Base-by-base conservation (phyloP, 2,113 vertebrate genomes). In the Tauraco erythrolophus region DNA sequence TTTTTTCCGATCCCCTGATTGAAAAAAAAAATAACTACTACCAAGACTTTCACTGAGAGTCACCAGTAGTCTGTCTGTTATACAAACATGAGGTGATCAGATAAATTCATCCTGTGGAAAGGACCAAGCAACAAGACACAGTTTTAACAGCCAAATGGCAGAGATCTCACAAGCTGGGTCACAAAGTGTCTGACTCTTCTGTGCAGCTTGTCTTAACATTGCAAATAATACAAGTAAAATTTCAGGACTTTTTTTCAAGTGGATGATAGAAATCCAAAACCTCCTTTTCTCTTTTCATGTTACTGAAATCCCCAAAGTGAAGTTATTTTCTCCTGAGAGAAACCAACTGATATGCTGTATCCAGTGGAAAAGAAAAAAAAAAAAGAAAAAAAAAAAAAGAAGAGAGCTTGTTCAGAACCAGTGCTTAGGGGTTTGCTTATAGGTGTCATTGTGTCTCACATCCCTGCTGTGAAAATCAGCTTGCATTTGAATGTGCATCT, bases 401-500 rank as follows among this genome's bases (percentile, higher is more conserved):
- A 22, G 46, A 25, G 28, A 18, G 8, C 95, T 95, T 96, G 94
- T 97, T 98, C 96, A 89, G 89, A 97, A 80, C 69, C 28, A 60
- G 94, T 90, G 92, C 84, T 97, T 95, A 84, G 97, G 93, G 94
- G 87, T 89, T 98, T 98, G 88, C 88, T 86, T 97, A 96, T 92
- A 96, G 97, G 97, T 98, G 98, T 98, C 97, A 98, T 96, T 97
- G 97, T 98, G 95, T 97, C 95, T 98, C 97, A 96, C 51, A 96
- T 96, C 88, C 96, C 96, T 95, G 83, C 97, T 98, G 97, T 96
- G 98, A 97, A 97, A 98, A 98, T 98, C 98, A 98, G 86, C 97
- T 98, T 98, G 94, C 96, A 97, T 98, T 96, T 98, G 98, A 98
- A 98, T 98, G 98, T 97, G 97, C 91, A 97, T 97, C 97, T 93